Conservation (phyloP, 2,113 vertebrate genomes). For the Panurus biarmicus region DNA sequence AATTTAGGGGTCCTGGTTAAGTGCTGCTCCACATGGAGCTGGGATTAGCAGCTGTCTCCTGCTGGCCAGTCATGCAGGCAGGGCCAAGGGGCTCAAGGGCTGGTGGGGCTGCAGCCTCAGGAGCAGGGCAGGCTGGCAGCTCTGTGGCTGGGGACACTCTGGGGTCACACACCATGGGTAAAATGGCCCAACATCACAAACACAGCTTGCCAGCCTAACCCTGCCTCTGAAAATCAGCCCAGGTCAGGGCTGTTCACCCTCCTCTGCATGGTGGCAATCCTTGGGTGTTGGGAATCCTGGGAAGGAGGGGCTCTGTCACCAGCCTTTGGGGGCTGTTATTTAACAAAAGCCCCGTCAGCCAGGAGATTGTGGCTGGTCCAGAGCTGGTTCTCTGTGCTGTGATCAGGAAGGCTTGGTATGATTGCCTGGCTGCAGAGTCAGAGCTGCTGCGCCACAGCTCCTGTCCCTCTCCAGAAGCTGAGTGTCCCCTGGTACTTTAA, state of each 20-base stretch:
- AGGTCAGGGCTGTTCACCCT: not conserved
- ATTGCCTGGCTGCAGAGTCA: not conserved
- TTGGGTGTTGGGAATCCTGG: not conserved
- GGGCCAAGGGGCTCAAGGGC: not conserved
- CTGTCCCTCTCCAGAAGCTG: not conserved
- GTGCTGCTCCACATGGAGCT: not conserved
- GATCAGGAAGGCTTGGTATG: not conserved
- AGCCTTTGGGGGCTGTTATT: not conserved
- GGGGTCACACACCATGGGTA: accelerated
- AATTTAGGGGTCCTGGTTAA: not conserved
- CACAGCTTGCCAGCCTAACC: not conserved
- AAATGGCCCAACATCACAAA: not conserved
- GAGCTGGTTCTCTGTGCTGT: not conserved
- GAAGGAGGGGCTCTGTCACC: not conserved
- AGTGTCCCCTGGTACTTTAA: not conserved
- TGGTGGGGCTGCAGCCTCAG: not conserved
- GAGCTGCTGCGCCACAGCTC: not conserved
- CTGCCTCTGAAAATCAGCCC: not conserved
- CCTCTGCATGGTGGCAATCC: not conserved
- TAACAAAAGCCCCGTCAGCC: accelerated
- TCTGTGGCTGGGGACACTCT: accelerated
- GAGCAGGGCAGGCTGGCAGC: not conserved
- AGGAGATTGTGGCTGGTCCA: not conserved
- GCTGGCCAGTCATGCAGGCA: not conserved
- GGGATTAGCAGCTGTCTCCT: not conserved